Percentiles rank a stretch among this genome's conserved stretches.
These are phyloP conservation scores for Siniperca obscura DNA, from an alignment of 2,797 vertebrate species.

Conservation along the genomic window DNA sequence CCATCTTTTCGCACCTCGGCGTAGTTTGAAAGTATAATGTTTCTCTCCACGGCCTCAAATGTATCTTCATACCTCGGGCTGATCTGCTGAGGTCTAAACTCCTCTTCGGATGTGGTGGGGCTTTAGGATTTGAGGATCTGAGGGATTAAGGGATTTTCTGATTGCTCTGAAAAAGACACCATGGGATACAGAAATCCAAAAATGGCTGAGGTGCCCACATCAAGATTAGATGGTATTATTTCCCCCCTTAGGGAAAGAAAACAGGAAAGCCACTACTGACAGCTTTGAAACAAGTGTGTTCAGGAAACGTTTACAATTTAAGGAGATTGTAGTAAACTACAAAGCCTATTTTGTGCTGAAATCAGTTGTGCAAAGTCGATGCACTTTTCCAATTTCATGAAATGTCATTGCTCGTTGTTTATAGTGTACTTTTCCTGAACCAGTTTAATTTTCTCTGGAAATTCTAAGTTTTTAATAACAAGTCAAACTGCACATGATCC, in stretches of 20 bases:
- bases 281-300: constrained; percentile 47
- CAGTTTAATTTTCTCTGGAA: constrained; percentile 40
- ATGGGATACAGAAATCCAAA: constrained; percentile 77
- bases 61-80: constrained; percentile 59
- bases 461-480: constrained; percentile 32
- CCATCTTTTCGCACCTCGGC: constrained; percentile 13
- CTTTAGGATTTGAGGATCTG: constrained; percentile 76
- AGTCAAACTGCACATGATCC: constrained; percentile 5
- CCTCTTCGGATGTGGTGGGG: constrained; percentile 62
- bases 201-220: constrained; percentile 78
- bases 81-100: constrained; percentile 64
- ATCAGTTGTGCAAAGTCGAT: background rate
- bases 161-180: constrained; percentile 77
- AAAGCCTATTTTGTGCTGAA: constrained; percentile 18
- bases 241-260: constrained; percentile 44
- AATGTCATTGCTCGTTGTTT: constrained; percentile 22
- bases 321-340: constrained; percentile 27
- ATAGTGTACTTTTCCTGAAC: constrained; percentile 22
- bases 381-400: constrained; percentile 39
- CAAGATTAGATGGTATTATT: constrained; percentile 79
- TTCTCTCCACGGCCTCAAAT: constrained; percentile 26
- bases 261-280: constrained; percentile 40
- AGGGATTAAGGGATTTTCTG: constrained; percentile 83
- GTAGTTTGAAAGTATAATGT: constrained; percentile 21
- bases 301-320: constrained; percentile 43